Conservation (phyloP, 92 coral and sea anemone species). For the Epizoanthus stellaris region DNA sequence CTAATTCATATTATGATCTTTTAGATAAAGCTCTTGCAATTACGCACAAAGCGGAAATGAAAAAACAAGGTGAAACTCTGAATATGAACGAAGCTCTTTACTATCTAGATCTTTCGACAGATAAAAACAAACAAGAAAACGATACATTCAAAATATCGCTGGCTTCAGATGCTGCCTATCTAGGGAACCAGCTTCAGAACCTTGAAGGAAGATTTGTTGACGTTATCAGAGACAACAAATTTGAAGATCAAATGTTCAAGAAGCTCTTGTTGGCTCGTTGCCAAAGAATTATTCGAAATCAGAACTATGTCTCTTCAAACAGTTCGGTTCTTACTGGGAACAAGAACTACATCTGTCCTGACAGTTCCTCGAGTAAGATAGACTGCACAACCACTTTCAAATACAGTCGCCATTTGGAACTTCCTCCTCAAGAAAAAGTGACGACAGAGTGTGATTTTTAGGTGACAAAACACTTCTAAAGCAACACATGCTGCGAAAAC, state of each 20-base stretch:
- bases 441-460: constrained; percentile 16
- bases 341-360: not conserved
- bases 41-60: constrained; percentile 1
- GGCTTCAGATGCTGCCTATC: constrained; percentile 23
- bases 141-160: not conserved
- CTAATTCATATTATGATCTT: constrained; percentile 22
- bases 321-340: not conserved
- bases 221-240: constrained; percentile 28
- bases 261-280: constrained; percentile 26
- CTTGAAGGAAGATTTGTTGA: constrained; percentile 21
- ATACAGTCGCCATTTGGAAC: constrained; percentile 29
- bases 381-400: not conserved
- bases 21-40: constrained; percentile 8
- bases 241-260: constrained; percentile 12
- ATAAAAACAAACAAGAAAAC: not conserved
- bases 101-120: constrained; percentile 3
- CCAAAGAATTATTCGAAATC: constrained; percentile 6
- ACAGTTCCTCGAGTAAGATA: not conserved
- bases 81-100: constrained; percentile 21
- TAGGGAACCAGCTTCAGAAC: constrained; percentile 17
- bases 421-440: constrained; percentile 1
- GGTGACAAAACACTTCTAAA: not conserved
- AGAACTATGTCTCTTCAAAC: not conserved
- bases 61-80: constrained; percentile 5
- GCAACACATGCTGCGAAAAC: too few species aligned